Base-by-base conservation (phyloP, 2,888 invertebrate species). In the Lasioglossum oenotherae region DNA sequence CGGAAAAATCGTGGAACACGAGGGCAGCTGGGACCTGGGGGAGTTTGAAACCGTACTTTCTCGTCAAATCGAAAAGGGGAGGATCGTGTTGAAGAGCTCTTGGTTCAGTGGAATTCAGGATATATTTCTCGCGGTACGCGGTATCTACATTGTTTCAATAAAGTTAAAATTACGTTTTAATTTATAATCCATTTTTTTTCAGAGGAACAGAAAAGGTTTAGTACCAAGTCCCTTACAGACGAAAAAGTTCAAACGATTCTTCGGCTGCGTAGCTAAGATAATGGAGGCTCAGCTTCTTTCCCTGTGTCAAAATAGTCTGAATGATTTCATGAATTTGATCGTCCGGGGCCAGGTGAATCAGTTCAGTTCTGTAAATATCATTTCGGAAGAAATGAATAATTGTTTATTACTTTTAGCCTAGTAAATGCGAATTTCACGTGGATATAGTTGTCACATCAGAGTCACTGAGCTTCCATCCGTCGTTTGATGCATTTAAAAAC, bases 221-320 rank as follows among this genome's bases (percentile, higher is more conserved):
- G 96, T 98, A 74, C 98, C 98, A 0, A 97, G 97, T 92, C 96
- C 97, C 0, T 95, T 96, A 79, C 96, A 97, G 88, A 96, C 96
- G 35, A 96, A 96, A 53, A 96, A 97, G 93, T 97, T 98, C 95
- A 97, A 96, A 92, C 96, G 97, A 64, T 99, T 98, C 95, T 99
- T 98, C 94, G 97, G 98, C 94, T 98, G 98, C 91, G 97, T 98
- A 1, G 97, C 97, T 1, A 97, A 98, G 71, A 96, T 99, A 81
- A 99, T 99, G 99, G 98, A 98, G 0, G 97, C 97, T 90, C 98
- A 98, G 93, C 96, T 99, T 78, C 98, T 98, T 94, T 97, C 97
- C 12, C 95, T 98, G 71, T 98, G 98, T 91, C 96, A 98, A 80
- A 96, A 97, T 88, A 98, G 98, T n/a, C 96, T 99, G 91, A 95